phyloP scores from a whole-genome alignment of 2,888 invertebrate species.

The Clitarchus hookeri region DNA sequence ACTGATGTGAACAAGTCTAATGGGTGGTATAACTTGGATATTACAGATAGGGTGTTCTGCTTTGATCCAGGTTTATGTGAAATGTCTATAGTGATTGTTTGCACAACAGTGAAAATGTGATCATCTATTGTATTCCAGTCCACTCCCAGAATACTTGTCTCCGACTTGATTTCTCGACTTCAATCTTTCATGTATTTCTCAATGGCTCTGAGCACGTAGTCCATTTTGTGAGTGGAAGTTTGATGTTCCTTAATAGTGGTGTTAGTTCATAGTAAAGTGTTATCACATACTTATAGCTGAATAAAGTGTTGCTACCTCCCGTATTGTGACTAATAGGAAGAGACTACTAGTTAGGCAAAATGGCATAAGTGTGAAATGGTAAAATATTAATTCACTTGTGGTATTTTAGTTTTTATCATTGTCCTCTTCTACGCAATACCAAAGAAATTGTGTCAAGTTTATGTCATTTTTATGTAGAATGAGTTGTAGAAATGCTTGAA shows the following conservation, averaged over 20 bases:
- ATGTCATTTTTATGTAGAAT: neutral
- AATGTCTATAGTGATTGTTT: neutral
- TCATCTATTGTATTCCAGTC: constrained; percentile 22
- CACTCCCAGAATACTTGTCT: neutral
- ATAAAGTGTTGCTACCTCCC: neutral
- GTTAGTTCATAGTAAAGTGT: constrained; percentile 7
- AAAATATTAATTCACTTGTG: constrained; percentile 15
- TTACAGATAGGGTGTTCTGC: neutral
- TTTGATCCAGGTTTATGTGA: neutral
- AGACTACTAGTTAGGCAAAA: constrained; percentile 11
- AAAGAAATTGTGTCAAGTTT: neutral
- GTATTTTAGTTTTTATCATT: neutral
- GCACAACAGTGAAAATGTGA: neutral
- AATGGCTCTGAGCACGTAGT: neutral
- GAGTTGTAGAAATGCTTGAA: constrained; percentile 22
- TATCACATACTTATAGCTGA: neutral
- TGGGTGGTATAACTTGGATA: constrained; percentile 11
- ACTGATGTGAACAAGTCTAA: no score
- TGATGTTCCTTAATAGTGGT: neutral
- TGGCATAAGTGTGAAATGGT: neutral
- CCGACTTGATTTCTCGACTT: neutral
- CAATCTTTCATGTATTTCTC: neutral
- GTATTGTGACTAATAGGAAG: neutral
- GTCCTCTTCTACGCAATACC: neutral
- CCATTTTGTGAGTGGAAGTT: neutral